Conservation (phyloP, 2,797 vertebrate species). For the Malurus leucopterus region DNA sequence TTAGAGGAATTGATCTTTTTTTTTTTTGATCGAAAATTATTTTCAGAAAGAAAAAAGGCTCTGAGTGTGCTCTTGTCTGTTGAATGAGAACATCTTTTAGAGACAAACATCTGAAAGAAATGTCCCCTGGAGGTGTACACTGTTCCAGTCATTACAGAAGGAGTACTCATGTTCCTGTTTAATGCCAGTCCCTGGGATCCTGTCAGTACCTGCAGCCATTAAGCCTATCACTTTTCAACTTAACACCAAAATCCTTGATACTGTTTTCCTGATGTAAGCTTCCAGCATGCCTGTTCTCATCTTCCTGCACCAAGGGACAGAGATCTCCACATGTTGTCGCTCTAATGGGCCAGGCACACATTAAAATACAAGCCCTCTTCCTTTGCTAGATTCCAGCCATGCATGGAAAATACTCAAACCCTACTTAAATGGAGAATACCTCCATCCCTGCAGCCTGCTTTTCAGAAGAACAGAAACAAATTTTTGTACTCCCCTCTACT, state of each 20-base stretch:
- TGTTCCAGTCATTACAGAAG: background rate
- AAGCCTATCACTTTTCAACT: constrained; percentile 56
- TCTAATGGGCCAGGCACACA: background rate
- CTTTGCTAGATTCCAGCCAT: background rate
- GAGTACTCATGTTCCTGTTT: constrained; percentile 9
- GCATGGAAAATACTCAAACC: background rate
- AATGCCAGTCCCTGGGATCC: constrained; percentile 13
- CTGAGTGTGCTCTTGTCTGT: background rate
- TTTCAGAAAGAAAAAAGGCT: background rate
- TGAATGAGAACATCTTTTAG: background rate
- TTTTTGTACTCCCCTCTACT: background rate
- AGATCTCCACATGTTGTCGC: background rate
- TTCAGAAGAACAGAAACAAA: background rate
- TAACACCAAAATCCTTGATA: constrained; percentile 44
- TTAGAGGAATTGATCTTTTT: background rate
- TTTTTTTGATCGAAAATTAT: background rate
- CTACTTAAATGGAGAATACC: background rate
- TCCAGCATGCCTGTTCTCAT: constrained; percentile 33
- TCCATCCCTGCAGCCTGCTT: background rate
- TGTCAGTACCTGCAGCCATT: constrained; percentile 47
- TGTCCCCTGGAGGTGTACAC: constrained; percentile 10
- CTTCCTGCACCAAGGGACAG: background rate
- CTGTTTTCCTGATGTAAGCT: background rate
- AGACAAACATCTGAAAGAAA: constrained; percentile 12
- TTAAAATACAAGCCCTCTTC: background rate